Conservation (phyloP, 2,888 invertebrate species). For the Xylota segnis region DNA sequence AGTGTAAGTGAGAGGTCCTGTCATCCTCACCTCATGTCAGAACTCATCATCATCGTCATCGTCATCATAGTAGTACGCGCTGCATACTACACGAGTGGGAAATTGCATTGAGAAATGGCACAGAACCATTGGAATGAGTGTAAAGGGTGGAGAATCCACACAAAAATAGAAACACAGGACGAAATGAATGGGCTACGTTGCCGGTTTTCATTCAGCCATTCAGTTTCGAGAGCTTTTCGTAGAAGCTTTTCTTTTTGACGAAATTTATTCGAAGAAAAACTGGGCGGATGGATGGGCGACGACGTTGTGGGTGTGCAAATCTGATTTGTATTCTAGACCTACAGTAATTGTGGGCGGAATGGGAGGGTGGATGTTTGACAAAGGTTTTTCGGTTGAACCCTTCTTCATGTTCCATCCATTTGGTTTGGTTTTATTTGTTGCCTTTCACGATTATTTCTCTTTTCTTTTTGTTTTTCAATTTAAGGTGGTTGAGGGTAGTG, state of each 20-base stretch:
- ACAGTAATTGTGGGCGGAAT: slow-evolving; percentile 73
- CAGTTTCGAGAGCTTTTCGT: slow-evolving; percentile 30
- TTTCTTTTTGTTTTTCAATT: slow-evolving; percentile 27
- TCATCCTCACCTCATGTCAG: slow-evolving; percentile 28
- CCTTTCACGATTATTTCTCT: slow-evolving; percentile 43
- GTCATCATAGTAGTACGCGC: slow-evolving; percentile 64
- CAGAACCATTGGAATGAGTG: slow-evolving; percentile 12
- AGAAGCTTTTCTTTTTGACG: background rate
- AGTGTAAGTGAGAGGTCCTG: slow-evolving; percentile 49
- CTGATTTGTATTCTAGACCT: slow-evolving; percentile 75
- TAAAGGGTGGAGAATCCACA: background rate
- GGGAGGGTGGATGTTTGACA: slow-evolving; percentile 66
- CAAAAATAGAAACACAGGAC: slow-evolving; percentile 46
- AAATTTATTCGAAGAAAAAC: slow-evolving; percentile 60
- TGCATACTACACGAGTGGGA: slow-evolving; percentile 61
- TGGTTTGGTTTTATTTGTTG: slow-evolving; percentile 34
- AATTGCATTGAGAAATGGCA: slow-evolving; percentile 65
- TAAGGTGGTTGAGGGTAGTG: background rate
- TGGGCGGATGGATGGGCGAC: slow-evolving; percentile 22
- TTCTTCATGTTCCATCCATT: slow-evolving; percentile 25
- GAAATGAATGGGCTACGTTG: slow-evolving; percentile 56
- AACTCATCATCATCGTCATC: slow-evolving; percentile 54
- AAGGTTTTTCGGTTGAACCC: slow-evolving; percentile 57
- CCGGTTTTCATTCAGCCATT: slow-evolving; percentile 65
- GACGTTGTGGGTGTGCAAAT: slow-evolving; percentile 61